Base-by-base conservation (phyloP, 2,797 vertebrate genomes). In the Caiman crocodilus region DNA sequence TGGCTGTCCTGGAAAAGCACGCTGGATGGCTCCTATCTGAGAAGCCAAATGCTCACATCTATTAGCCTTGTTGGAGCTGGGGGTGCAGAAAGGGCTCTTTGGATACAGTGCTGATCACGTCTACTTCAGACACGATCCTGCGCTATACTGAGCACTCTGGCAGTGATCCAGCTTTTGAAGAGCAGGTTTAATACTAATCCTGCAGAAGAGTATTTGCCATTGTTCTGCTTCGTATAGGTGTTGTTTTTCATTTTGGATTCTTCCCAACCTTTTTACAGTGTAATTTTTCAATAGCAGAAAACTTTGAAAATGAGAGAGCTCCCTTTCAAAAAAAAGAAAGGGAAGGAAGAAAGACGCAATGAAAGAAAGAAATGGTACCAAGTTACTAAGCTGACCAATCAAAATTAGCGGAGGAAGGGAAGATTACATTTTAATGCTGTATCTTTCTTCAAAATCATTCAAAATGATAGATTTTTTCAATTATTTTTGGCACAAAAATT, bases 101-200 rank as follows among this genome's bases (percentile, higher is more conserved):
- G 1, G 90, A 87, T 90, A 84, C 80, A 93, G 74, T 95, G 91
- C 69, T 76, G 93, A 90, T 84, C 57, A 26, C 15, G 15, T 50
- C 74, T 50, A 69, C 65, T 50, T 56, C 0, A 73, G 20, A 84
- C 65, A 76, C 78, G 80, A 91, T 64, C 23, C 1, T 1, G 88
- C 84, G 67, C 57, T 63, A 82, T 58, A 50, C 15, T 30, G 89
- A 92, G 86, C 4, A 56, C 80, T 82, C 78, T 80, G 42, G 42
- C 82, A 32, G 10, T 18, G 76, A 50, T 6, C 32, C 32, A 63
- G 59, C 11, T 28, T 76, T 87, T 26, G 77, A 91, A 50, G 57
- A 84, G n/a, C 1, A 14, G 35, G 4, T 59, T 78, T 23, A 13
- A 89, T 4, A 26, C 60, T 69, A 73, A 83, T 12, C 17, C 65